phyloP scores from a whole-genome alignment of 2,797 vertebrate species.

The Macrochelys suwanniensis region DNA sequence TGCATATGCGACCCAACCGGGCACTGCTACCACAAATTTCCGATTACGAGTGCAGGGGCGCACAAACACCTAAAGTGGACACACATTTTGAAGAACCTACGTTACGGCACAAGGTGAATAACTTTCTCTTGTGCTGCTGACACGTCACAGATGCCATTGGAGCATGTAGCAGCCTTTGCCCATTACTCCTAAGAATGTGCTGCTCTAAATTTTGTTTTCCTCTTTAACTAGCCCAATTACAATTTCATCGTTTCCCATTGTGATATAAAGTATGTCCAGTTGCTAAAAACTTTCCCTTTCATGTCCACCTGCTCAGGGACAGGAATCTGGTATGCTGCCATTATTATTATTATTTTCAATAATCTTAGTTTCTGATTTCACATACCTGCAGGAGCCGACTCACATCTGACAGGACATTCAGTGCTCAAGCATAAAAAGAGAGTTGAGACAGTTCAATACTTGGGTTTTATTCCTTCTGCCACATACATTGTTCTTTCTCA shows the following conservation, averaged over 20 bases:
- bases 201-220: neutral
- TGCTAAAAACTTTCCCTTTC: neutral
- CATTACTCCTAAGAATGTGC: constrained; percentile 33
- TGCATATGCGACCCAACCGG: too few relatives aligned
- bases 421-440: neutral
- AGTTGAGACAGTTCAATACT: neutral
- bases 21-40: too few relatives aligned
- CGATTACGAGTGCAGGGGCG: too few relatives aligned
- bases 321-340: neutral
- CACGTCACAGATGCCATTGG: constrained; percentile 11
- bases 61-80: too few relatives aligned
- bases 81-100: too few relatives aligned
- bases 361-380: neutral
- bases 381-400: neutral
- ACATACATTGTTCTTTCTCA: neutral
- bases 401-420: fast-evolving
- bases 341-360: neutral
- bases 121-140: constrained; percentile 19
- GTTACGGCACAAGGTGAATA: too few relatives aligned
- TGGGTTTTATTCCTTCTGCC: neutral
- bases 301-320: neutral
- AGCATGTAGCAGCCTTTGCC: constrained; percentile 6
- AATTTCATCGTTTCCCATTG: constrained; percentile 7
- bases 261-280: neutral
- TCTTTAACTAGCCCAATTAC: neutral